phyloP scores from a whole-genome alignment of 2,797 vertebrate genomes.

The Pangasius krempfi region DNA sequence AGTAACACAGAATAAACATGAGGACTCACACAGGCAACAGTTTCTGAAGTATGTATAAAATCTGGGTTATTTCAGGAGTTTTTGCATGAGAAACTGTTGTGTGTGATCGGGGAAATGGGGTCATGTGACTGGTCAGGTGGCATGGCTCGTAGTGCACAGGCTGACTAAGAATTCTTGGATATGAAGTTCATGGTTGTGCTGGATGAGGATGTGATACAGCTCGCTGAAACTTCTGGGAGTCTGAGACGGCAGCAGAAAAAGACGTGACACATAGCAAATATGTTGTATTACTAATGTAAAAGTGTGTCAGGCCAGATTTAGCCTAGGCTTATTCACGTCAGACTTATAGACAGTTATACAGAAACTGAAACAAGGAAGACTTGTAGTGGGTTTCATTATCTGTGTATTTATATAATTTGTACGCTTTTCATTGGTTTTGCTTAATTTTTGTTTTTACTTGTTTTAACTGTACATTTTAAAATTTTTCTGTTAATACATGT shows the following conservation, averaged over 20 bases:
- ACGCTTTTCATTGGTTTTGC: not conserved
- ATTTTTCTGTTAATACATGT: not conserved
- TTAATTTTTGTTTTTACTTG: not conserved
- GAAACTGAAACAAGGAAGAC: not conserved
- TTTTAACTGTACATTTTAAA: not conserved
- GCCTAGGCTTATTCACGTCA: not conserved
- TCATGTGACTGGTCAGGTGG: not conserved
- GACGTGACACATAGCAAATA: not conserved
- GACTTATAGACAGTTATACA: not conserved
- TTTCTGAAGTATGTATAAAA: not conserved
- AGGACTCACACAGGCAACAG: not conserved
- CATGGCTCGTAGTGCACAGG: not conserved
- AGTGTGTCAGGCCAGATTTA: not conserved
- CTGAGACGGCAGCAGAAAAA: not conserved
- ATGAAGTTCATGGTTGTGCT: not conserved
- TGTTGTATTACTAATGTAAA: not conserved
- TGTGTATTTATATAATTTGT: not conserved
- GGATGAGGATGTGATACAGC: too few relatives aligned
- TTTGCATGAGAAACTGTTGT: not conserved
- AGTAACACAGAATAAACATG: not conserved
- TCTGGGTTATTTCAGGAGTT: not conserved
- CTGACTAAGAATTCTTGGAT: not conserved
- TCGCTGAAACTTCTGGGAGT: not conserved
- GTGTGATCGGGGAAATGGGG: not conserved
- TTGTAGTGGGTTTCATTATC: not conserved